Evolutionary conservation across 2,888 invertebrate species (phyloP), one percentile per base, ranked within the genome.

Genomic region (Glaucopsyche alexis): DNA sequence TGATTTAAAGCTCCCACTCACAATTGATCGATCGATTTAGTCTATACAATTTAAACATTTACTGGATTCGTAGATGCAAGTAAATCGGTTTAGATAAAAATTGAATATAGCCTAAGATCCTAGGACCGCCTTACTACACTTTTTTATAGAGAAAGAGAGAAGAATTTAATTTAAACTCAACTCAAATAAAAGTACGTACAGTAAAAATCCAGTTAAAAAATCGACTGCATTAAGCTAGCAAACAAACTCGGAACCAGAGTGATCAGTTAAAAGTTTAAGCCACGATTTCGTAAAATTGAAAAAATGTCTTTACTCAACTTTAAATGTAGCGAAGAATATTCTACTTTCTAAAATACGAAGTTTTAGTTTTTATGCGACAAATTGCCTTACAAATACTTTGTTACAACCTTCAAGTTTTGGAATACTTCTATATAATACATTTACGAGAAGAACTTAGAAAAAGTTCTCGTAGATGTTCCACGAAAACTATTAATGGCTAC

Each of bases 351-450:
- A 29, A 60, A 29, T 13, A 60, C 13, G 13, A 2, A 29, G 13
- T 60, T 60, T 7, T 7, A 60, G 60, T 38, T 60, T 60, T 7
- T 60, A 38, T 60, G 13, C 60, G 60, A 60, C 60, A 60, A 60
- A 60, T 60, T 60, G 29, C 13, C 13, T 29, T 38, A 60, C 29
- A 60, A 60, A 60, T 60, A 60, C 29, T 60, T 38, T 60, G 11
- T 29, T 7, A 38, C 55, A 55, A 19, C 7, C 11, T 13, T 38
- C 60, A 60, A 60, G 60, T 60, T 60, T 55, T 14, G 29, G 60
- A 60, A 60, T 60, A 60, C 60, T 38, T 60, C 13, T 60, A 60
- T 38, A n/a, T n/a, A n/a, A n/a, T 60, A 60, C 60, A 14, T 13
- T 60, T 60, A 29, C 29, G 2, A 29, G 29, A 29, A 47, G 29